These are phyloP conservation scores for Saxidomus purpurata DNA, from an alignment of 1,140 invertebrate genomes.

Conservation along the genomic window DNA sequence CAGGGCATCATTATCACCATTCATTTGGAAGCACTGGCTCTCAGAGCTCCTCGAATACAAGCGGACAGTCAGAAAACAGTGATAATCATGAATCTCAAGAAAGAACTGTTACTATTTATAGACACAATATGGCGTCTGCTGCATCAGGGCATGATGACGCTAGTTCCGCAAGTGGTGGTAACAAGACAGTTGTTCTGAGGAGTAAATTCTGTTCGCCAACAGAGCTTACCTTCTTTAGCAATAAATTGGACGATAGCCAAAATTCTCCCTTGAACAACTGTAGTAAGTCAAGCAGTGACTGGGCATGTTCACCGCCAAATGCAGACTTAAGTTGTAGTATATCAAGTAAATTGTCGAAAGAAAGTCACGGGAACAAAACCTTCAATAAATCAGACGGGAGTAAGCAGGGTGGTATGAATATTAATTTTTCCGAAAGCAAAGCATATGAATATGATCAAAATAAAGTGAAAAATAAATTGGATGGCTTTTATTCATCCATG, in stretches of 20 bases:
- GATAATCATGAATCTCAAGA: conserved; percentile 35
- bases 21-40: conserved; percentile 1
- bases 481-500: neutral
- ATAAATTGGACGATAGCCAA: neutral
- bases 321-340: neutral
- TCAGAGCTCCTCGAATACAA: neutral
- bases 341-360: conserved; percentile 36
- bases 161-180: neutral
- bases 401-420: conserved; percentile 49
- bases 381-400: conserved; percentile 6
- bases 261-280: conserved; percentile 29
- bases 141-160: neutral
- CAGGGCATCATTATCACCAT: neutral
- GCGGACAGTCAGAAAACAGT: neutral
- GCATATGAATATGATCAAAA: conserved; percentile 50
- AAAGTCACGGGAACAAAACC: conserved; percentile 17
- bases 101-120: conserved; percentile 46
- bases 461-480: conserved; percentile 46
- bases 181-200: conserved; percentile 19
- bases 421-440: conserved; percentile 44
- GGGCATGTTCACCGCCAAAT: conserved; percentile 1
- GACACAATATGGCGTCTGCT: neutral
- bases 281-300: conserved; percentile 27
- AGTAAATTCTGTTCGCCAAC: conserved; percentile 32
- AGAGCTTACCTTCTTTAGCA: conserved; percentile 59